These are phyloP conservation scores for Odontomyia ornata DNA, from an alignment of 2,888 invertebrate genomes.

Conservation along the genomic window DNA sequence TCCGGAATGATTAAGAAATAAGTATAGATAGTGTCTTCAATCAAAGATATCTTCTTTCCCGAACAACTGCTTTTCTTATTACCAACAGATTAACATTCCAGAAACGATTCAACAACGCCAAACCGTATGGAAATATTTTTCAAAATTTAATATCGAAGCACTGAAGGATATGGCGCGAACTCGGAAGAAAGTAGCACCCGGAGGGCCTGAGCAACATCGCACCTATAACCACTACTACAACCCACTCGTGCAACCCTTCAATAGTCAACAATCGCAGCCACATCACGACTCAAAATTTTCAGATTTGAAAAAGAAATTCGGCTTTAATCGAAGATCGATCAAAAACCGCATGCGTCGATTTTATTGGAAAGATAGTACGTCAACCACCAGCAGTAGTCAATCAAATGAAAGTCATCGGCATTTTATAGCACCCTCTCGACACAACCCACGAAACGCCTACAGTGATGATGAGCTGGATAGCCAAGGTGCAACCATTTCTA, in stretches of 20 bases:
- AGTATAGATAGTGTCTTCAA: not conserved
- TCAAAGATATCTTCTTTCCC: slow-evolving; percentile 12
- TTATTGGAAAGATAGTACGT: slow-evolving; percentile 50
- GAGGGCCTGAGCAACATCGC: slow-evolving; percentile 28
- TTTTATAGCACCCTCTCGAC: not conserved
- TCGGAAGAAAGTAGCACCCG: slow-evolving; percentile 50
- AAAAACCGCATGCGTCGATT: slow-evolving; percentile 56
- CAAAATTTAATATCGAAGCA: slow-evolving; percentile 55
- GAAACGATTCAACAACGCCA: slow-evolving; percentile 49
- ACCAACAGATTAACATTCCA: slow-evolving; percentile 55
- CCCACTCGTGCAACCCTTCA: not conserved
- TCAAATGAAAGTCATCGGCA: not conserved
- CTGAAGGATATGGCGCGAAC: slow-evolving; percentile 54
- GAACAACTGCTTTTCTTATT: slow-evolving; percentile 32
- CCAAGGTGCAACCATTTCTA: slow-evolving; percentile 48
- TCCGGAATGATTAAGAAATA: not conserved
- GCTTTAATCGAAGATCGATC: slow-evolving; percentile 56
- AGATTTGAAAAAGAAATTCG: slow-evolving; percentile 55
- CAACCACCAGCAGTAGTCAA: not conserved
- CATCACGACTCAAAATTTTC: slow-evolving; percentile 53
- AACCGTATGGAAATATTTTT: slow-evolving; percentile 56
- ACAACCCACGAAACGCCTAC: slow-evolving; percentile 47
- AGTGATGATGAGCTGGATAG: slow-evolving; percentile 50
- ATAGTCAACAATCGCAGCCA: slow-evolving; percentile 15
- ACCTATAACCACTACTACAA: not conserved